These are phyloP conservation scores for Pteruthius melanotis DNA, from an alignment of 2,113 vertebrate species.

Conservation along the genomic window DNA sequence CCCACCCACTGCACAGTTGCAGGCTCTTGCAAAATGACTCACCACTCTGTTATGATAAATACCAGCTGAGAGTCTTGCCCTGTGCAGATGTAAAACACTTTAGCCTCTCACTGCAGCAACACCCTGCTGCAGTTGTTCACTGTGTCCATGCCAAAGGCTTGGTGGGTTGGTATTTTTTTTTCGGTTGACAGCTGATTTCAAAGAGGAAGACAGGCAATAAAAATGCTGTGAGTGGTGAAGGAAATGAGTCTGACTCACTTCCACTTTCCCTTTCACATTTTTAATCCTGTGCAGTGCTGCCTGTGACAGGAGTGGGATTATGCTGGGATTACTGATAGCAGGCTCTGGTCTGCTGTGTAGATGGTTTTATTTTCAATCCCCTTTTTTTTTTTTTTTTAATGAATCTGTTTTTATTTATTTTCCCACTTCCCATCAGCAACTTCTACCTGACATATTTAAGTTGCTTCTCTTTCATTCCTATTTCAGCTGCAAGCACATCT, in stretches of 20 bases:
- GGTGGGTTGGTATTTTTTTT: neutral
- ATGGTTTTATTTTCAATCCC: neutral
- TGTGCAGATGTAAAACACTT: neutral
- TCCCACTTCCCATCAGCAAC: neutral
- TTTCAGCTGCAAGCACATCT: constrained; percentile 9
- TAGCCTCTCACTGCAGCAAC: neutral
- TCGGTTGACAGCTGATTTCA: neutral
- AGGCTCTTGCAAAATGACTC: neutral
- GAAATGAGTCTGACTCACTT: constrained; percentile 55
- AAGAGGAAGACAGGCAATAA: constrained; percentile 28
- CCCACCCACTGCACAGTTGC: neutral
- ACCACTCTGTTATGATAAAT: neutral
- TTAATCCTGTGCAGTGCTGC: constrained; percentile 26
- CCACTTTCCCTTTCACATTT: constrained; percentile 43
- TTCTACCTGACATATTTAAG: neutral
- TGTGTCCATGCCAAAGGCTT: neutral
- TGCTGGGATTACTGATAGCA: constrained; percentile 25
- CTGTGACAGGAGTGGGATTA: constrained; percentile 17
- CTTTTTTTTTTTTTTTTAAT: neutral
- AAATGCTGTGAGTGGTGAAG: constrained; percentile 31
- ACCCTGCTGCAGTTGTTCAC: neutral
- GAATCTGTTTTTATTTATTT: neutral
- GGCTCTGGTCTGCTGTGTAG: neutral
- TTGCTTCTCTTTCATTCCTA: neutral
- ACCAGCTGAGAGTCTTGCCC: neutral